A percentile compares a stretch with the other conserved stretches of the same genome.
Conservation (phyloP, 2,113 vertebrate genomes). For the Sander vitreus region DNA sequence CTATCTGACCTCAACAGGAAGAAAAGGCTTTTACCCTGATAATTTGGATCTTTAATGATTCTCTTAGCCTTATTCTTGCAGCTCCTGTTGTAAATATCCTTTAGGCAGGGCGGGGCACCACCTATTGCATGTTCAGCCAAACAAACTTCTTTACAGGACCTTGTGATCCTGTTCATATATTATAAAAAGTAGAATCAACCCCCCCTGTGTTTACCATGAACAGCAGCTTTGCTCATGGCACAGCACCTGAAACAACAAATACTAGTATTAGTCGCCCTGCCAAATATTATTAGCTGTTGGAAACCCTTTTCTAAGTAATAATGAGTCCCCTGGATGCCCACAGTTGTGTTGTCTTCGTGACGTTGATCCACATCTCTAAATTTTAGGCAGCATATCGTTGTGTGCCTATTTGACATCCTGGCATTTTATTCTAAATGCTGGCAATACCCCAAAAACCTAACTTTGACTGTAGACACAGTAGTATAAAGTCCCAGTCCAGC, state of each 20-base stretch:
- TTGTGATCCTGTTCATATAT: too few species aligned
- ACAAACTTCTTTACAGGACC: too few species aligned
- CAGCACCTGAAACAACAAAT: neutral
- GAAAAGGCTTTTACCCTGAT: too few species aligned
- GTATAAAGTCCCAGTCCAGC: neutral
- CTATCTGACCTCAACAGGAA: too few species aligned
- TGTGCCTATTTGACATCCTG: neutral
- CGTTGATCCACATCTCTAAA: neutral
- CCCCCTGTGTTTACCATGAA: neutral
- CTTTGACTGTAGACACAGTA: neutral
- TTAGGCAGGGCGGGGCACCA: too few species aligned
- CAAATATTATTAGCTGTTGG: neutral
- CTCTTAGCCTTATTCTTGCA: too few species aligned
- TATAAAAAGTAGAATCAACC: neutral
- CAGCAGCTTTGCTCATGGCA: neutral
- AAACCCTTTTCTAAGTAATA: neutral
- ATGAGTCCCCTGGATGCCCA: neutral
- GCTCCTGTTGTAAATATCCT: too few species aligned
- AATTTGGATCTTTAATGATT: too few species aligned
- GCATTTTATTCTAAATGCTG: neutral
- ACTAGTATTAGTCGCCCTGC: too few species aligned
- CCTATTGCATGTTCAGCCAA: too few species aligned
- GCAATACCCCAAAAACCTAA: neutral
- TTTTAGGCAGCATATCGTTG: neutral
- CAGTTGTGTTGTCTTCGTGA: conserved; percentile 1